These are phyloP conservation scores for Rhinogobio ventralis DNA, from an alignment of 2,797 vertebrate genomes.

Conservation along the genomic window DNA sequence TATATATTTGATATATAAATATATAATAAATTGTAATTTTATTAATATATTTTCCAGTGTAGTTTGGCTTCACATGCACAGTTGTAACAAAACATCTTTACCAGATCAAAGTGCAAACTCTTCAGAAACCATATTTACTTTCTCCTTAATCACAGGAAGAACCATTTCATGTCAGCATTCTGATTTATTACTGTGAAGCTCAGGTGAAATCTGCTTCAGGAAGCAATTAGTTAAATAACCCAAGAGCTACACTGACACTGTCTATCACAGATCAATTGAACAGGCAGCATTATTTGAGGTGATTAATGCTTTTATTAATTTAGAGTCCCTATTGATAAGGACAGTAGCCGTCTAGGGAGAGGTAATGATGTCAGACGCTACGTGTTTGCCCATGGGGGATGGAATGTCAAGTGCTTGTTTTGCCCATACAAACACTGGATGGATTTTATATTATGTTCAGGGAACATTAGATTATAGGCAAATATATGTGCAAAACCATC, in stretches of 20 bases:
- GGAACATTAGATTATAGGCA: constrained; percentile 3
- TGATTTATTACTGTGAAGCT: constrained; percentile 50
- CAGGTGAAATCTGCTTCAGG: constrained; percentile 42
- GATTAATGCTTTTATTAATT: constrained; percentile 47
- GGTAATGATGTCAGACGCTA: constrained; percentile 21
- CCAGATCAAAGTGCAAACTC: constrained; percentile 6
- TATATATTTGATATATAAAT: background rate
- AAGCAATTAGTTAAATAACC: constrained; percentile 57
- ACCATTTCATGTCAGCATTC: constrained; percentile 18
- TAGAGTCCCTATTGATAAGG: constrained; percentile 50
- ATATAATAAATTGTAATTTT: background rate
- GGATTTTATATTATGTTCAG: constrained; percentile 17
- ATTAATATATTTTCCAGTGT: background rate
- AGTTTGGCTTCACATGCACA: background rate
- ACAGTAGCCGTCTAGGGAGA: constrained; percentile 21
- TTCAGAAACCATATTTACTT: constrained; percentile 26
- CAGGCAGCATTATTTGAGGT: constrained; percentile 37
- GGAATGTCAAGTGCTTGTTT: constrained; percentile 40
- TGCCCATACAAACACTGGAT: constrained; percentile 14
- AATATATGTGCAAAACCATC: background rate
- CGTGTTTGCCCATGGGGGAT: constrained; percentile 29
- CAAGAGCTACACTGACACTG: constrained; percentile 7
- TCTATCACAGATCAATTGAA: constrained; percentile 51
- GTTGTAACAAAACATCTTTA: background rate
- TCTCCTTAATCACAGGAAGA: constrained; percentile 34